Percentiles rank a stretch among this genome's conserved stretches.
Evolutionary conservation across 2,797 vertebrate species (phyloP).

Genomic region (Pseudochaenichthys georgianus): DNA sequence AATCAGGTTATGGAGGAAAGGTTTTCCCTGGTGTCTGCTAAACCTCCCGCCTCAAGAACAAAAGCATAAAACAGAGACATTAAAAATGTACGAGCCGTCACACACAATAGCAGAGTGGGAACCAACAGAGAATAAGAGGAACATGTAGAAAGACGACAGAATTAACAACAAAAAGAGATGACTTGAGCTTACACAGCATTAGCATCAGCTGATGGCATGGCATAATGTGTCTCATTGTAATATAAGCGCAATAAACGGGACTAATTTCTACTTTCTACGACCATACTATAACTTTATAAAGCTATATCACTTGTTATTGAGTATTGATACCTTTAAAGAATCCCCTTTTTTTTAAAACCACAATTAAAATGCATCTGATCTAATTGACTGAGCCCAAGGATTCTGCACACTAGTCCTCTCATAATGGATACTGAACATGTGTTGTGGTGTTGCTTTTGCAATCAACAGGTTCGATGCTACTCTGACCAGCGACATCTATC

Average conservation of each 20-base stretch:
- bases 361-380: not conserved
- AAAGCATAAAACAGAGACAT: conserved; percentile 56
- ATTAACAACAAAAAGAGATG: not conserved
- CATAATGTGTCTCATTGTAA: too few relatives aligned
- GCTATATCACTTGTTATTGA: too few relatives aligned
- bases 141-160: not conserved
- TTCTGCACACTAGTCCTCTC: not conserved
- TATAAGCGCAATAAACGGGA: too few relatives aligned
- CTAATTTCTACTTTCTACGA: too few relatives aligned
- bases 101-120: conserved; percentile 5
- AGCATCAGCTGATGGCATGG: not conserved
- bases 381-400: not conserved
- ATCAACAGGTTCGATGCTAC: conserved; percentile 19
- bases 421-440: conserved; percentile 5
- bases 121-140: not conserved
- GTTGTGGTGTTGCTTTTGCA: conserved; percentile 18
- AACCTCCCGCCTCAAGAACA: conserved; percentile 36
- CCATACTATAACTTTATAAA: too few relatives aligned
- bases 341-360: too few relatives aligned
- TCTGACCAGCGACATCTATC: conserved; percentile 17
- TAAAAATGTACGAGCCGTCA: conserved; percentile 55
- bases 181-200: not conserved
- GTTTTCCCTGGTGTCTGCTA: conserved; percentile 12
- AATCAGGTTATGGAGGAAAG: not conserved
- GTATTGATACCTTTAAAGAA: too few relatives aligned